Base-by-base conservation (phyloP, 2,888 invertebrate species). In the Baronia brevicornis region DNA sequence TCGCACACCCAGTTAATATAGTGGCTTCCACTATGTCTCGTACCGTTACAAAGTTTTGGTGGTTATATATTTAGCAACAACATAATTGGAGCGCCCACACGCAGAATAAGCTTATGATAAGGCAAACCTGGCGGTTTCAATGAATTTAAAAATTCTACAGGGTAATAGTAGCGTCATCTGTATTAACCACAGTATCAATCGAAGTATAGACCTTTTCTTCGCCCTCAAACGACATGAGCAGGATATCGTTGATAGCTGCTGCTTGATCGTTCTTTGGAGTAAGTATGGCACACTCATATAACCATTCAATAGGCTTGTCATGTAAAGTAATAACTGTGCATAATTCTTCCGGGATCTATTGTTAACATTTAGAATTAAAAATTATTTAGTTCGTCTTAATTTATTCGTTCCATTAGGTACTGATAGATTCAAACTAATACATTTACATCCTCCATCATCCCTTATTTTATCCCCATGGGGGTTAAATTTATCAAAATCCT, bases 1-100 rank as follows among this genome's bases (percentile, higher is more conserved):
- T 33, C 7, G 36, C 36, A 14, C 38, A 41, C 1, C 41, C 46
- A 11, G 44, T 44, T 27, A 46, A 27, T 33, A 46, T 45, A 25
- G 38, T 15, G 2, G 42, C 44, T 27, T 47, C 34, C 5, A 37
- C 28, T 19, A 28, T 38, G 23, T 11, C 38, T 9, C 6, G 30
- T 39, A 5, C 34, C 35, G 12, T 38, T 39, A 5, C 33, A 42
- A 7, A 38, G 24, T 29, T 34, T 30, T 18, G 38, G 40, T 17
- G 4, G 17, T 17, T 17, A 17, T 17, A 17, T 17, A 5, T 20
- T 8, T 5, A 7, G 7, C 22, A n/a, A 29, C 8, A 33, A n/a
- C n/a, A n/a, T 33, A 28, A 33, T 8, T 23, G 33, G 33, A 28
- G 24, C 10, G 28, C 18, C 15, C 9, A 33, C 11, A 19, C 13